Conservation (phyloP, 2,888 invertebrate species). For the Plagodis dolabraria region DNA sequence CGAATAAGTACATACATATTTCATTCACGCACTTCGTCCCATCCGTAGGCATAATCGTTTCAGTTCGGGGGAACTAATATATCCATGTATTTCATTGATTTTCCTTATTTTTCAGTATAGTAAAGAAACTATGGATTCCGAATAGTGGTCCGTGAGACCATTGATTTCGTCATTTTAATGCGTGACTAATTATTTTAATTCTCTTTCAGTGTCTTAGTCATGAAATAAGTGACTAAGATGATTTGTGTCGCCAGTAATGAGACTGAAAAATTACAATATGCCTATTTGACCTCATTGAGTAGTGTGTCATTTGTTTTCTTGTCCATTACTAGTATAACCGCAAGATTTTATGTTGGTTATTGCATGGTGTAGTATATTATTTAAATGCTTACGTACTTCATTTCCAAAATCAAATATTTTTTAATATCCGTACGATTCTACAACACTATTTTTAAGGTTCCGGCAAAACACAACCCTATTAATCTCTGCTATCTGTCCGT, state of each 20-base stretch:
- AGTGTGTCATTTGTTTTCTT: too few species aligned
- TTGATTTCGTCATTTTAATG: conserved; percentile 15
- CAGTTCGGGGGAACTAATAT: not conserved
- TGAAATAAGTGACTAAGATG: conserved; percentile 13
- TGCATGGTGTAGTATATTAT: too few species aligned
- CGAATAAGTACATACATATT: not conserved
- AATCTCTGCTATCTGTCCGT: too few species aligned
- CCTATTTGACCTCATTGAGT: too few species aligned
- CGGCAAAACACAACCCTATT: too few species aligned
- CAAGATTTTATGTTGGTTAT: too few species aligned
- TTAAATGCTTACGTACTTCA: too few species aligned
- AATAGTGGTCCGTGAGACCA: conserved; percentile 5
- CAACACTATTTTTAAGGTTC: too few species aligned
- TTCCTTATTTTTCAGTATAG: conserved; percentile 37
- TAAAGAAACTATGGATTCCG: conserved; percentile 14
- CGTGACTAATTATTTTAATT: conserved; percentile 23
- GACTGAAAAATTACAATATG: not conserved
- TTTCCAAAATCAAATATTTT: too few species aligned
- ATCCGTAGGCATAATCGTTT: too few species aligned
- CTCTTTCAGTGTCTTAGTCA: conserved; percentile 17
- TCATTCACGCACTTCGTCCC: conserved; percentile 8
- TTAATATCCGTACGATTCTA: too few species aligned
- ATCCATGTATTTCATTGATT: conserved; percentile 27
- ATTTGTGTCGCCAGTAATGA: conserved; percentile 9
- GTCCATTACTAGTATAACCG: too few species aligned